A percentile compares a stretch with the other conserved stretches of the same genome.
These are phyloP conservation scores for Cenopis cana DNA, from an alignment of 2,888 invertebrate species.

Conservation along the genomic window DNA sequence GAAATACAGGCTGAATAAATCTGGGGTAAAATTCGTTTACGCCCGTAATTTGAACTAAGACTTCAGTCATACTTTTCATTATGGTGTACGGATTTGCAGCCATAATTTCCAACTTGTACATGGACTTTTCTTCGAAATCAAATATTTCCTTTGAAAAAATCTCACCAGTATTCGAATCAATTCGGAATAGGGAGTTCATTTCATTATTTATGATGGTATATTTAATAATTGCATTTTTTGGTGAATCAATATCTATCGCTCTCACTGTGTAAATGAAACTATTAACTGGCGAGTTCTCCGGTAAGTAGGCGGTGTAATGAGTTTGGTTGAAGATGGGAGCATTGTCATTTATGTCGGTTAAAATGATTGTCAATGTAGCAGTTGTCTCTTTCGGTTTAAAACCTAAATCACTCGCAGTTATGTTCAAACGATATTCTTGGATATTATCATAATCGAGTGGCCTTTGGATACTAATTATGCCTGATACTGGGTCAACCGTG, in stretches of 20 bases:
- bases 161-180: constrained; percentile 91
- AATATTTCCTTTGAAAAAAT: constrained; percentile 91
- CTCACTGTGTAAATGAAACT: constrained; percentile 90
- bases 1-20: constrained; percentile 95
- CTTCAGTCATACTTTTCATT: constrained; percentile 90
- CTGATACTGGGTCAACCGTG: constrained; percentile 90
- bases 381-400: constrained; percentile 91
- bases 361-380: constrained; percentile 92
- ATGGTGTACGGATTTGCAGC: constrained; percentile 95
- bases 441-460: constrained; percentile 94
- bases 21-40: constrained; percentile 95
- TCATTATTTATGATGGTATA: constrained; percentile 93
- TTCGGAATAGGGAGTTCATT: constrained; percentile 89
- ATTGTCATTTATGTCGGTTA: constrained; percentile 97
- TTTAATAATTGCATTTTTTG: constrained; percentile 93
- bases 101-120: constrained; percentile 90
- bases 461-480: constrained; percentile 91
- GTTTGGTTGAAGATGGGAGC: constrained; percentile 93
- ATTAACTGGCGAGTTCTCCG: constrained; percentile 92
- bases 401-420: constrained; percentile 94
- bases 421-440: constrained; percentile 93
- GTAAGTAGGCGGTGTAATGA: constrained; percentile 90
- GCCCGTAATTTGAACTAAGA: constrained; percentile 91
- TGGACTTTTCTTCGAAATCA: constrained; percentile 93
- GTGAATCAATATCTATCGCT: constrained; percentile 94